Base-by-base conservation (phyloP, 1,140 invertebrate species). In the Drosophila orena region DNA sequence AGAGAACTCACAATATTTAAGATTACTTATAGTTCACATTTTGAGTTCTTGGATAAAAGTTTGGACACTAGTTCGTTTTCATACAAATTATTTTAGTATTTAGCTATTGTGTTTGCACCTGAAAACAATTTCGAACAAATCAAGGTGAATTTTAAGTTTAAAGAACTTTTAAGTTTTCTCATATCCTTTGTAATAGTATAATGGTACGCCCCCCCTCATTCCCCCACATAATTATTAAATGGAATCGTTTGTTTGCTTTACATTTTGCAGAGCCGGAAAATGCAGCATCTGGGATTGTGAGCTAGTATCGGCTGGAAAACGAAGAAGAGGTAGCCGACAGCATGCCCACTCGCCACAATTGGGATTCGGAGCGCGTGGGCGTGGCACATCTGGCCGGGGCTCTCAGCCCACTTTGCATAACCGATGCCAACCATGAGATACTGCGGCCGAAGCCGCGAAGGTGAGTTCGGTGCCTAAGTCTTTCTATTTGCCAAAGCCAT, bases 381-480 rank as follows among this genome's bases (percentile, higher is more conserved):
- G 94, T 94, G 61, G 94, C 95, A 88, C 94, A 95, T 84, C 93
- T 95, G 74, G 94, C 94, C 70, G 94, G 95, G 64, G 94, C 95
- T 15, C 92, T 95, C 64, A 95, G 94, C 91, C 95, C 94, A 57
- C 93, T 95, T 42, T 95, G 95, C 89, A 95, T 95, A 78, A 94
- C 95, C 6, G 95, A 96, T 91, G 94, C 95, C 65, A 96, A 95
- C 77, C 96, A 97, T 92, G 96, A 97, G 92, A 97, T 97, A 90
- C 94, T 97, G 57, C 93, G 97, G 75, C 97, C 97, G 10, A 97
- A 97, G 92, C 97, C 97, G 4, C 94, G 97, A 92, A 96, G 97
- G 97, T 97, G 93, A 93, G 73, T 66, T 69, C 44, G 37, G 20
- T 37, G 49, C 61, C 49, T 46, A 30, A 46, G 61, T 68, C 61